These are phyloP conservation scores for Etheostoma cragini DNA, from an alignment of 2,113 vertebrate species.

Conservation along the genomic window DNA sequence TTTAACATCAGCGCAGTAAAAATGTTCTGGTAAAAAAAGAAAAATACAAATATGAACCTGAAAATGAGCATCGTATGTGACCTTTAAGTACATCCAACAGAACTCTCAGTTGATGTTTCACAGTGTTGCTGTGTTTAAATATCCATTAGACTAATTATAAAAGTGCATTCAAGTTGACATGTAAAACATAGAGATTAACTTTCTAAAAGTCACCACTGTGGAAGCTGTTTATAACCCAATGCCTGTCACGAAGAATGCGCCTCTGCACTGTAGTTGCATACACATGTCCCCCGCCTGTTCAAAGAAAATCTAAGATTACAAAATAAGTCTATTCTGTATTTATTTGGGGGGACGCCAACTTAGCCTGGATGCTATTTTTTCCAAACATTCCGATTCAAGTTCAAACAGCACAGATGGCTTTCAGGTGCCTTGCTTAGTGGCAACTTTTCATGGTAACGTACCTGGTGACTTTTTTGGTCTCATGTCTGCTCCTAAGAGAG, in stretches of 20 bases:
- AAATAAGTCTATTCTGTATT: constrained; percentile 23
- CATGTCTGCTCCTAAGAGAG: background rate
- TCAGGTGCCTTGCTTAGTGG: background rate
- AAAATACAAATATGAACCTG: no score
- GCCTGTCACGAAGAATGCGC: constrained; percentile 20
- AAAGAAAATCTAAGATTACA: constrained; percentile 17
- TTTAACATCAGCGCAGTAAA: no score
- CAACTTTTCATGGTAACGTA: background rate
- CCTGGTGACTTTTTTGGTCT: background rate
- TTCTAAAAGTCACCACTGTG: constrained; percentile 35
- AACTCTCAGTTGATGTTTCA: constrained; percentile 1
- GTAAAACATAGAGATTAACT: constrained; percentile 36
- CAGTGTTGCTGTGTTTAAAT: constrained; percentile 25
- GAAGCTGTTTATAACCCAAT: constrained; percentile 31
- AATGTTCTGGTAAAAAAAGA: no score
- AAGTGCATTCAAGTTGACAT: constrained; percentile 17
- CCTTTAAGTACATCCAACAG: background rate
- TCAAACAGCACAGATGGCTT: background rate
- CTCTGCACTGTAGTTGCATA: constrained; percentile 32
- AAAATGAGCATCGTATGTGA: no score
- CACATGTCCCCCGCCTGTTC: constrained; percentile 51
- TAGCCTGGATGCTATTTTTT: background rate
- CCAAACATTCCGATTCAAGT: background rate
- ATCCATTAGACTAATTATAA: constrained; percentile 36
- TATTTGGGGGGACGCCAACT: background rate